A percentile compares a stretch with the other conserved stretches of the same genome.
Evolutionary conservation across 2,797 vertebrate species (phyloP).

Genomic region (Argyrosomus regius): DNA sequence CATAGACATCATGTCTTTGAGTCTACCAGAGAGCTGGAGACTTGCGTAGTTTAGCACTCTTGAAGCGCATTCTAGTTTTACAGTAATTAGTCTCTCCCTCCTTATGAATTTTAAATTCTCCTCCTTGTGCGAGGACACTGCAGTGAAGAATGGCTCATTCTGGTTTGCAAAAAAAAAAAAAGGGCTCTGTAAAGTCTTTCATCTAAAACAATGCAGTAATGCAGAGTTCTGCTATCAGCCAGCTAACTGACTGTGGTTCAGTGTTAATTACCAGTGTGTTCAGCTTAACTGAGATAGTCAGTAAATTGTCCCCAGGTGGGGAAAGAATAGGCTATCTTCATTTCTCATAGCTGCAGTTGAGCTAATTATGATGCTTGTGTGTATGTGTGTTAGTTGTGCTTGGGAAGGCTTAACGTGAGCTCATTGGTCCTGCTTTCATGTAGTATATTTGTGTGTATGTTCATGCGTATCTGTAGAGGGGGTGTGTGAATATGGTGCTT

Average conservation of each 20-base stretch:
- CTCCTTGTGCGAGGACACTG: conserved; percentile 9
- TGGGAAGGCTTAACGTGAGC: background rate
- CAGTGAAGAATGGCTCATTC: conserved; percentile 51
- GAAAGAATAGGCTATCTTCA: conserved; percentile 79
- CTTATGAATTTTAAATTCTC: conserved; percentile 11
- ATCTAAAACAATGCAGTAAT: conserved; percentile 71
- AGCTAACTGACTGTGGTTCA: conserved; percentile 69
- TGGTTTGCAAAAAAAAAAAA: conserved; percentile 38
- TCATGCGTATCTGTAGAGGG: conserved; percentile 10
- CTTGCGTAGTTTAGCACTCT: background rate
- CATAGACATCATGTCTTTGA: background rate
- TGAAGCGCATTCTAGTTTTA: conserved; percentile 2
- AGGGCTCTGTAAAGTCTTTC: conserved; percentile 33
- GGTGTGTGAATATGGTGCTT: conserved; percentile 22
- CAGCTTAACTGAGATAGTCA: conserved; percentile 71
- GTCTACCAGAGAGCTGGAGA: background rate
- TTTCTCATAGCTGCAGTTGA: conserved; percentile 80
- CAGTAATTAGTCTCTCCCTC: conserved; percentile 20
- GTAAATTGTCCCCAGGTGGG: conserved; percentile 86
- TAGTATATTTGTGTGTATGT: conserved; percentile 11
- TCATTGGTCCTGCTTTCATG: conserved; percentile 2
- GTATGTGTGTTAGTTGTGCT: conserved; percentile 43
- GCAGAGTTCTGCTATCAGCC: conserved; percentile 56
- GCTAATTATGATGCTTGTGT: conserved; percentile 79
- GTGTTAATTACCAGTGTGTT: conserved; percentile 81